Base-by-base conservation (phyloP, 2,888 invertebrate genomes). In the Melanophora roralis region DNA sequence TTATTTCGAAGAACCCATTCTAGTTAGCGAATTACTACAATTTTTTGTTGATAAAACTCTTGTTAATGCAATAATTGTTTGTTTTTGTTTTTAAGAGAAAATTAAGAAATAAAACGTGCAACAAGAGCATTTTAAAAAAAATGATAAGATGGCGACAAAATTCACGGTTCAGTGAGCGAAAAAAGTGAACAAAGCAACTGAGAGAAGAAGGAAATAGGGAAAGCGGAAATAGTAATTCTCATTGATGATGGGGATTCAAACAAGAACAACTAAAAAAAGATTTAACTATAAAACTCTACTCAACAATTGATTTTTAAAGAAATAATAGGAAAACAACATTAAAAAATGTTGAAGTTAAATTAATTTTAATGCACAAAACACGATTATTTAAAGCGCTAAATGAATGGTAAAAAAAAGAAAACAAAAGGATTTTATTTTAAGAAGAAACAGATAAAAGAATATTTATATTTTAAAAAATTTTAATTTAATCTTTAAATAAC, bases 121-220 rank as follows among this genome's bases (percentile, higher is more conserved):
- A 27, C 27, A 60, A 51, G 27, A 27, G 59, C 45, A 49, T 36
- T 27, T 64, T 38, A 21, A 12, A 19, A n/a, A n/a, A 47, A 59
- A 57, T 49, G 73, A 73, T 73, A 74, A 74, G 32, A 49, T 49
- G 73, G 73, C 59, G 59, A 67, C 59, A 67, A 74, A 67, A 51
- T 65, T 60, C 40, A 65, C 73, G 59, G 65, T 49, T 65, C 49
- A 65, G 14, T 16, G 19, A 57, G 34, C 47, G 12, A 47, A 36
- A 2, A 49, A 3, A 3, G 12, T 11, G 6, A 43, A 34, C 34
- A 53, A 16, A n/a, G n/a, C n/a, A n/a, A n/a, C n/a, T n/a, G 14
- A 60, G 51, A 59, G 40, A 69, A 69, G 19, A 9, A 34, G 32
- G n/a, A 9, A 47, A 14, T 9, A 34, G 12, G 43, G 43, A 45